These are phyloP conservation scores for Glaucomys volans DNA, from an alignment of 2,113 vertebrate genomes.

Conservation along the genomic window DNA sequence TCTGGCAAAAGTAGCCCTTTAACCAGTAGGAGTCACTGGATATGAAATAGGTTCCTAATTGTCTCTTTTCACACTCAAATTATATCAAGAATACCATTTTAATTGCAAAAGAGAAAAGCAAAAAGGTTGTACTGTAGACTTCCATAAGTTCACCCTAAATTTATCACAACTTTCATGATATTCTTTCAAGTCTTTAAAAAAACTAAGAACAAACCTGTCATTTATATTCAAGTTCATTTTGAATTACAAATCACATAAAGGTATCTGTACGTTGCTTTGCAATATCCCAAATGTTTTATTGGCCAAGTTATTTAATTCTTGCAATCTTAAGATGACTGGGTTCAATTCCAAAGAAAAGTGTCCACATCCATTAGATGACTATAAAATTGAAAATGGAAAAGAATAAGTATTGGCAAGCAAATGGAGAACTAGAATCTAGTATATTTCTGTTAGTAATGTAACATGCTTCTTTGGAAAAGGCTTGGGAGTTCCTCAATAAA, in stretches of 20 bases:
- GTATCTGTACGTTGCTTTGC: background rate
- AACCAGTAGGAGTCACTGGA: background rate
- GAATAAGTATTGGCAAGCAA: background rate
- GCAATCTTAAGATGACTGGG: background rate
- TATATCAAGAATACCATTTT: background rate
- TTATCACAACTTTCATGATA: background rate
- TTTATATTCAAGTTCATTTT: background rate
- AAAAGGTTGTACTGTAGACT: background rate
- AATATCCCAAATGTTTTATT: background rate
- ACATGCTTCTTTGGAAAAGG: background rate
- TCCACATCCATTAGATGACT: background rate
- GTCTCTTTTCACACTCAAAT: background rate
- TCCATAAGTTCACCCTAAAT: background rate
- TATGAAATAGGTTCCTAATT: background rate
- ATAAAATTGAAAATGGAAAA: background rate
- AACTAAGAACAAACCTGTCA: background rate
- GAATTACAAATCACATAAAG: background rate
- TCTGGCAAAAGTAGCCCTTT: background rate
- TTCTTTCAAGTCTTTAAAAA: slow-evolving; percentile 19
- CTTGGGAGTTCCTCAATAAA: background rate
- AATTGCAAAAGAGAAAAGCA: background rate
- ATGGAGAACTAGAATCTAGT: background rate
- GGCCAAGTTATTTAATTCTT: background rate
- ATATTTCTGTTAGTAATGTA: background rate
- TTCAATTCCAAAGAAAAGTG: background rate